Evolutionary conservation across 2,888 invertebrate species (phyloP).

Genomic region (Drosophila anomalata): DNA sequence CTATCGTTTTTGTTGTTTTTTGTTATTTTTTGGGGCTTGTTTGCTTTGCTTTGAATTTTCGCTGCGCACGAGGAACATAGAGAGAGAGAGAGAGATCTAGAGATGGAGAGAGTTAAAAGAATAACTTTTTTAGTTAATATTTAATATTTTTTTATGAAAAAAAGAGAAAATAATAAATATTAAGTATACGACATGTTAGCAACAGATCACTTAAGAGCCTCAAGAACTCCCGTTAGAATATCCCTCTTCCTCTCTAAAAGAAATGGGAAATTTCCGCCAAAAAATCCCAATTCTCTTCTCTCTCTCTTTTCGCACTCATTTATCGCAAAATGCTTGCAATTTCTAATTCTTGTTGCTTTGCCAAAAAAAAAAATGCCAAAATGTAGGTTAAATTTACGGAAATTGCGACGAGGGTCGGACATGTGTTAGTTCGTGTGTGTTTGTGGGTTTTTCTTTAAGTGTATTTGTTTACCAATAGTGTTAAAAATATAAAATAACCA

Average conservation of each 20-base stretch:
- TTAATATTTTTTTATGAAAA: neutral
- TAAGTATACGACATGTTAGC: no score
- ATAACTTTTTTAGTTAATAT: neutral
- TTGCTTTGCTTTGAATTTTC: slow-evolving; percentile 70
- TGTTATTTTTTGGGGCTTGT: slow-evolving; percentile 49
- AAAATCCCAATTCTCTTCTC: slow-evolving; percentile 34
- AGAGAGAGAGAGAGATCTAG: slow-evolving; percentile 6
- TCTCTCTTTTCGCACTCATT: neutral
- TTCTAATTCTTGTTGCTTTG: slow-evolving; percentile 47
- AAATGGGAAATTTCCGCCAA: slow-evolving; percentile 6
- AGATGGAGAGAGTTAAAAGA: slow-evolving; percentile 3
- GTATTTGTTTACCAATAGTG: slow-evolving; percentile 11
- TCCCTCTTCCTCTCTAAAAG: neutral
- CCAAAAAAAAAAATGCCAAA: slow-evolving; percentile 52
- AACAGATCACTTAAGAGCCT: neutral
- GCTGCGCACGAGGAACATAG: slow-evolving; percentile 31
- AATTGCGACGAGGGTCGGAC: slow-evolving; percentile 61
- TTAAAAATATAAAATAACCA: slow-evolving; percentile 49
- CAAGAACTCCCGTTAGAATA: neutral
- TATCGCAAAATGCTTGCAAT: slow-evolving; percentile 44
- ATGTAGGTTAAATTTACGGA: slow-evolving; percentile 78
- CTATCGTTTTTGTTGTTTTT: slow-evolving; percentile 12
- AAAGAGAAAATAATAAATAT: no score
- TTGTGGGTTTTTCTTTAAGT: slow-evolving; percentile 1
- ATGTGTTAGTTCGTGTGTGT: neutral